Evolutionary conservation across 1,140 invertebrate genomes (phyloP), one percentile per base, ranked within the genome.

Genomic region (Drosophila aff.): DNA sequence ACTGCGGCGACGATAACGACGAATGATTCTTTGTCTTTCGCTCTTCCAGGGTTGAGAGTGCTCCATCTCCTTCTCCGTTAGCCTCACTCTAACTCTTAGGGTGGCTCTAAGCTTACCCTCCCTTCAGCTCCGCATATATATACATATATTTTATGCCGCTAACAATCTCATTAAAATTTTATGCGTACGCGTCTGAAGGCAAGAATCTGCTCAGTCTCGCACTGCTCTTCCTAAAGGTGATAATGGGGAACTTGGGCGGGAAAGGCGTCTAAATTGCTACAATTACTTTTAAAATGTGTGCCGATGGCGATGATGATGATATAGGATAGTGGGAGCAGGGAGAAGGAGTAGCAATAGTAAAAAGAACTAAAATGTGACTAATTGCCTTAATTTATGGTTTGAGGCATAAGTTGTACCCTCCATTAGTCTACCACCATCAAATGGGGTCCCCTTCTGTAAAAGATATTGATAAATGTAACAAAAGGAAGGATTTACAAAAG

Each of bases 121-220:
- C 21, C 9, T 16, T 18, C 50, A 4, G n/a, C 13, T 21, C 8
- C 13, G 46, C 31, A 59, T n/a, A 67, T 46, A 49, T 31, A 36
- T 64, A 21, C 65, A 78, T 89, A 85, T 77, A 90, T 80, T 90
- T 90, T 82, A 85, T 82, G 82, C 79, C 85, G 85, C 79, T 90
- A 90, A 90, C 85, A 90, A 90, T 90, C 85, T 90, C 85, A 90
- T 90, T 90, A 90, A 90, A 90, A 90, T 90, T 90, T 85, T 90
- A 90, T 90, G 85, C 85, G 85, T 90, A 65, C 82, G 67, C 55
- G 79, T 90, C 85, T 82, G 68, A 55, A 65, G 65, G 41, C 66
- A 43, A 43, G 67, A 52, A 46, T 73, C 66, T 69, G 65, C n/a
- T 26, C 33, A 15, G 36, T 15, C 33, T 40, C 18, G 23, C 38